Conservation (phyloP, 2,113 vertebrate species). For the Sisor rabdophorus region DNA sequence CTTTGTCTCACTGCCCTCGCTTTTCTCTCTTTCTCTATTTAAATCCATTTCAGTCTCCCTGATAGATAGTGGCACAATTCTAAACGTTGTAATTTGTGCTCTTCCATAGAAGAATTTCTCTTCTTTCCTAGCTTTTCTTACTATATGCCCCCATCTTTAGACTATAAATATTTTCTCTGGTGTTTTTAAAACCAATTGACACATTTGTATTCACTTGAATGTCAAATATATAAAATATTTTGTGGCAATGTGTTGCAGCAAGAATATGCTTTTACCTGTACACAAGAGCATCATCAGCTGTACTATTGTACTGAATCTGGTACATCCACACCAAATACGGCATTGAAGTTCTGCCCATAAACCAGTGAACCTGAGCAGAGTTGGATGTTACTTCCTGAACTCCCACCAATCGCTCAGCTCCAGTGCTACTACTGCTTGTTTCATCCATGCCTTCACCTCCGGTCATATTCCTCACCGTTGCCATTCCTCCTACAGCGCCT, state of each 20-base stretch:
- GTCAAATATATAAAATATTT: not conserved
- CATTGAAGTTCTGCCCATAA: constrained; percentile 65
- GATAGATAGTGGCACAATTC: constrained; percentile 45
- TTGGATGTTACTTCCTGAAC: constrained; percentile 80
- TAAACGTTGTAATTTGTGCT: constrained; percentile 49
- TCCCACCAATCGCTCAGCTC: constrained; percentile 63
- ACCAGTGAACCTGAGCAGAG: constrained; percentile 83
- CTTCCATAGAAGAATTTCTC: constrained; percentile 48
- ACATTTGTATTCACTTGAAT: constrained; percentile 10
- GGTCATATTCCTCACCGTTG: constrained; percentile 56
- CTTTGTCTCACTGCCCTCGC: constrained; percentile 14
- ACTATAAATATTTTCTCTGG: constrained; percentile 33
- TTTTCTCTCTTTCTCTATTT: constrained; percentile 38
- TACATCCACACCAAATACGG: constrained; percentile 75
- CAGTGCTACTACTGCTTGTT: constrained; percentile 42
- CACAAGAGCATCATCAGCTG: constrained; percentile 68
- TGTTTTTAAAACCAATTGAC: constrained; percentile 20
- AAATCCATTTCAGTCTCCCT: constrained; percentile 45
- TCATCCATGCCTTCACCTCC: constrained; percentile 42
- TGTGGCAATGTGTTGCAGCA: not conserved
- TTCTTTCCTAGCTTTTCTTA: constrained; percentile 34
- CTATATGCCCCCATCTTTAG: constrained; percentile 13
- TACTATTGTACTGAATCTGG: constrained; percentile 77
- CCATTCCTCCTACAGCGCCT: constrained; percentile 50
- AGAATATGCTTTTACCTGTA: constrained; percentile 66